These are phyloP conservation scores for Chymomyza procnemis DNA, from an alignment of 2,888 invertebrate species.

Conservation along the genomic window DNA sequence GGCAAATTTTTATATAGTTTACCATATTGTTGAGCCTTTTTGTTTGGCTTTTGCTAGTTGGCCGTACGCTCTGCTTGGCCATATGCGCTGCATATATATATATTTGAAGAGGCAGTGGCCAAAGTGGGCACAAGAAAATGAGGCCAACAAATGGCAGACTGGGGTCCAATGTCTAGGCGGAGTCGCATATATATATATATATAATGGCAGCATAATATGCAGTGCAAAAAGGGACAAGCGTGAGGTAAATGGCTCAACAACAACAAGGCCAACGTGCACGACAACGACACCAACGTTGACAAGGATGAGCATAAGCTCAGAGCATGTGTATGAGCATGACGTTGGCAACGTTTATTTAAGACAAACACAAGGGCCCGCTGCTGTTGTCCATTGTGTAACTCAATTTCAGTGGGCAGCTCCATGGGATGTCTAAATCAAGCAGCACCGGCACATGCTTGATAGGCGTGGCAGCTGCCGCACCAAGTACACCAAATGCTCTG, in stretches of 20 bases:
- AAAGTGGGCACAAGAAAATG: slow-evolving; percentile 31
- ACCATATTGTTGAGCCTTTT: slow-evolving; percentile 51
- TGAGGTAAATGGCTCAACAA: slow-evolving; percentile 15
- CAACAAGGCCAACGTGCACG: slow-evolving; percentile 23
- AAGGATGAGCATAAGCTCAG: neutral
- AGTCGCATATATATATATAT: slow-evolving; percentile 3
- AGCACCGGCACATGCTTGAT: neutral
- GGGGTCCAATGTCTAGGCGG: slow-evolving; percentile 16
- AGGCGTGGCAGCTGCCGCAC: neutral
- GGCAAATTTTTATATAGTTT: slow-evolving; percentile 61
- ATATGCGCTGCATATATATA: slow-evolving; percentile 57
- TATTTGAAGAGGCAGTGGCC: slow-evolving; percentile 38
- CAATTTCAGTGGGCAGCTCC: slow-evolving; percentile 42
- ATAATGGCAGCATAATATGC: slow-evolving; percentile 56
- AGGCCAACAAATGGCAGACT: slow-evolving; percentile 58
- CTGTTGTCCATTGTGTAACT: slow-evolving; percentile 47
- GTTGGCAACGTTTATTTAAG: slow-evolving; percentile 15
- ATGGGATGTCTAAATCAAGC: slow-evolving; percentile 44
- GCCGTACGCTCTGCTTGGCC: slow-evolving; percentile 3
- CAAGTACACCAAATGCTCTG: slow-evolving; percentile 7
- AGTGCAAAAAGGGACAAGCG: slow-evolving; percentile 34
- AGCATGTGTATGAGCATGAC: neutral
- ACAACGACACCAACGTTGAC: slow-evolving; percentile 18
- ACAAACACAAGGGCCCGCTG: slow-evolving; percentile 35
- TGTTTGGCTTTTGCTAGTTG: slow-evolving; percentile 13